Percentiles rank a stretch among this genome's conserved stretches.
These are phyloP conservation scores for Clarias pachynema DNA, from an alignment of 2,797 vertebrate genomes.

Conservation along the genomic window DNA sequence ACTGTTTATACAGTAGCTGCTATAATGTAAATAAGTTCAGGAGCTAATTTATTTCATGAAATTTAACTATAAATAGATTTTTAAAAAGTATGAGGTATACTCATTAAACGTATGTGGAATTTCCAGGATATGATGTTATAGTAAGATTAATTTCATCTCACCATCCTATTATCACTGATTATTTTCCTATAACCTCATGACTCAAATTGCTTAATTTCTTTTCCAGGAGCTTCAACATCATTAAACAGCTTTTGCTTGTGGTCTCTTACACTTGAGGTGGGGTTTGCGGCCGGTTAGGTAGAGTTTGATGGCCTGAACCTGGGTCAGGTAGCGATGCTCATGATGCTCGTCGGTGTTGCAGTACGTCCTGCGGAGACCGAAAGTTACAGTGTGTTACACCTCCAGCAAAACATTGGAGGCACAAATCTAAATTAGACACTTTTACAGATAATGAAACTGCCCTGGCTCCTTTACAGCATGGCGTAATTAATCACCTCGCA, in stretches of 20 bases:
- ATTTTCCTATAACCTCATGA: background rate
- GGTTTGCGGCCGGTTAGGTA: conserved; percentile 92
- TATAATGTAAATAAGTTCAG: background rate
- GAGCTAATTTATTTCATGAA: background rate
- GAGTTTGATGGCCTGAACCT: conserved; percentile 93
- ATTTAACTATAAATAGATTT: background rate
- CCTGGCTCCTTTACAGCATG: background rate
- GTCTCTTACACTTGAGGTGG: conserved; percentile 88
- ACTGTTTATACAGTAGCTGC: background rate
- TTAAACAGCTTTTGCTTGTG: background rate
- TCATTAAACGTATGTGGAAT: background rate
- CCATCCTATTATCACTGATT: background rate
- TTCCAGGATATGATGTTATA: background rate
- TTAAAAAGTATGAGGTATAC: background rate
- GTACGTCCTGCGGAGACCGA: conserved; percentile 83
- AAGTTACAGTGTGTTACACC: conserved; percentile 10
- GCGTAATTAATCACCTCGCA: conserved; percentile 18
- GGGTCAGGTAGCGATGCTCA: conserved; percentile 91
- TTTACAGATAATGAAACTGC: conserved; percentile 8
- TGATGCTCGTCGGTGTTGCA: conserved; percentile 95
- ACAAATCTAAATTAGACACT: conserved; percentile 1
- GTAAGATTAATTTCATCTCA: background rate
- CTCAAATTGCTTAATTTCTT: background rate
- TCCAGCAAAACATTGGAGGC: background rate
- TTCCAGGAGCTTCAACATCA: background rate